phyloP scores from a whole-genome alignment of 2,888 invertebrate species.

The Galerucella calmariensis region DNA sequence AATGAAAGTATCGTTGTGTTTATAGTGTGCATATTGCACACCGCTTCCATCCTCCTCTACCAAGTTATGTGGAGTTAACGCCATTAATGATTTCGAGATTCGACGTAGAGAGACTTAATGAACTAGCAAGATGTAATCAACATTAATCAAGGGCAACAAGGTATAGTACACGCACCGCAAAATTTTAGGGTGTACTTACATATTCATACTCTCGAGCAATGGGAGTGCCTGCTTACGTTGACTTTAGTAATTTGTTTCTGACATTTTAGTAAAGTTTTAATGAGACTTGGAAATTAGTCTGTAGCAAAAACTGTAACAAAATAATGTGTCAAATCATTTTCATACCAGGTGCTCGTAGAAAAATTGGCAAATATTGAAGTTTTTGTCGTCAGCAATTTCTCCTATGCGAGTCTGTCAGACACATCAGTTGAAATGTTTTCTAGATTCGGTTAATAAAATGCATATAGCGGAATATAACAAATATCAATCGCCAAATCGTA shows the following conservation, averaged over 20 bases:
- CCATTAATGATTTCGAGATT: conserved; percentile 50
- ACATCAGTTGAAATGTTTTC: too few relatives aligned
- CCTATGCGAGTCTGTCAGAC: too few relatives aligned
- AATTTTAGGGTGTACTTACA: conserved; percentile 39
- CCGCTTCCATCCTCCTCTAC: conserved; percentile 15
- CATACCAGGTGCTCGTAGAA: too few relatives aligned
- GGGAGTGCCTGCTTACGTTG: conserved; percentile 25
- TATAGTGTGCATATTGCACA: background rate
- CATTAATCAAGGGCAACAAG: conserved; percentile 54
- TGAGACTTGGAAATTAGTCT: conserved; percentile 30
- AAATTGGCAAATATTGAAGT: too few relatives aligned
- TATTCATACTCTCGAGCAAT: conserved; percentile 30
- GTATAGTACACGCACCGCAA: conserved; percentile 46
- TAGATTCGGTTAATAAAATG: too few relatives aligned
- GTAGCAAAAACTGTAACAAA: conserved; percentile 8
- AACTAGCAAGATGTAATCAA: conserved; percentile 55
- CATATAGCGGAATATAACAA: too few relatives aligned
- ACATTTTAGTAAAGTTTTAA: conserved; percentile 30
- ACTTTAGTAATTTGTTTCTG: conserved; percentile 32
- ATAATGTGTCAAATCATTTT: background rate
- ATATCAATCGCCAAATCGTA: too few relatives aligned
- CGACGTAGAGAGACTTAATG: conserved; percentile 51
- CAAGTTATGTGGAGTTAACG: conserved; percentile 49
- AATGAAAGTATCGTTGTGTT: background rate
- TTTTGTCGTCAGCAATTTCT: too few relatives aligned